Base-by-base conservation (phyloP, 2,113 vertebrate genomes). In the Chionis minor region DNA sequence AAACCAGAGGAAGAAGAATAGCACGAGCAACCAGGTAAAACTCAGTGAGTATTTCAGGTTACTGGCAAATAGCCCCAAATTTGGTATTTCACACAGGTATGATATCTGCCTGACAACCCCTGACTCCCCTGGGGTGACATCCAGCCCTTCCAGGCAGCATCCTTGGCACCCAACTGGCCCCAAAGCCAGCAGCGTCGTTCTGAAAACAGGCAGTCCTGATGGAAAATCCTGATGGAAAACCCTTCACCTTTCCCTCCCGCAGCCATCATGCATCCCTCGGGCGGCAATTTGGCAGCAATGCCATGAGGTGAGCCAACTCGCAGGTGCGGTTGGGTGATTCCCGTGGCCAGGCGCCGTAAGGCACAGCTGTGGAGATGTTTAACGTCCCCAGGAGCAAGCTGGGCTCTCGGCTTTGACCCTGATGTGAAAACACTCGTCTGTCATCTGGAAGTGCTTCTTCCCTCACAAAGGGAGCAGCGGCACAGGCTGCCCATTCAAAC, bases 291-390 rank as follows among this genome's bases (percentile, higher is more conserved):
- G 26, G 89, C 66, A 80, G 69, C 55, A 16, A 51, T 42, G 52
- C 33, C 2, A 0, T 5, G 10, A 5, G 1, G 18, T 8, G 27
- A 94, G 61, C 54, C 0, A 0, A 4, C 27, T 40, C 2, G 0
- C 23, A n/a, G 47, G 16, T 0, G 3, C 0, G 0, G 26, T 59
- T 82, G 0, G 0, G 9, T 23, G 84, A 20, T 75, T 62, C 56
- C 33, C 0, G 0, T 0, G 2, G 61, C 69, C 51, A 35, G 45
- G 55, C 0, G 0, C 47, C 8, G 4, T 42, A 51, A 63, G 73
- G 52, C 32, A 67, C 78, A 71, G 23, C 74, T 67, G 44, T 30
- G 58, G 62, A 38, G 56, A 67, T 59, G 52, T 78, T 84, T 51
- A 35, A 55, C 4, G n/a, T 17, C 22, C n/a, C 82, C 47, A 13